Base-by-base conservation (phyloP, 2,113 vertebrate species). In the Mesoclemmys tuberculata region DNA sequence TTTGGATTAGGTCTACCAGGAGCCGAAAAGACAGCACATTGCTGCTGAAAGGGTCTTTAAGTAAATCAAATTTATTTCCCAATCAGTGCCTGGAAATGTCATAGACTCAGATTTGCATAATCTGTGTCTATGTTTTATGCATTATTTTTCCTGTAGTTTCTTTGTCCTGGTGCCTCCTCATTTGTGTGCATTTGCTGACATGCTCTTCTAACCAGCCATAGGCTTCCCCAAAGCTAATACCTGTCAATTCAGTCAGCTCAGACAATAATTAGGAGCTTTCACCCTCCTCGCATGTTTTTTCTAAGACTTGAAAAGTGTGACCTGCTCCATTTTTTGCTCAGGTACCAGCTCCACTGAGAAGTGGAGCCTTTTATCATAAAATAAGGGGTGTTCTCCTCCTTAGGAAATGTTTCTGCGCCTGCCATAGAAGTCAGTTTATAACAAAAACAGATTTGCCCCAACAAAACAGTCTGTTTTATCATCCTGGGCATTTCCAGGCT, bases 61-160 rank as follows among this genome's bases (percentile, higher is more conserved):
- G 93, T 49, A 92, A 96, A 95, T 90, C 93, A 95, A 93, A 87
- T 96, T 93, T 89, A 92, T 90, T 96, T 95, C 89, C 88, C 92
- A 95, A 96, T 97, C 97, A 96, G 94, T 1, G 29, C 58, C 95
- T 95, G 84, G 94, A 87, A 97, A 91, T 94, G 94, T 87, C 89
- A 96, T 94, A 96, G 96, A 91, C 89, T 85, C 82, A 82, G 38
- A 97, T 97, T 96, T 97, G 96, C 96, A 96, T 97, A 96, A 96
- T 84, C 90, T 94, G 85, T 71, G 3, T 64, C 58, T 61, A 96
- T 97, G 95, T 96, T 97, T 97, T 95, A 97, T 97, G 96, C 95
- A 96, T 93, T 96, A 93, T 96, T 96, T 97, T 92, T 52, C 78
- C 31, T 41, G 27, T 51, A 2, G 13, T 51, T 51, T 41, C 94